Percentiles rank a stretch among this genome's conserved stretches.
Conservation (phyloP, 2,113 vertebrate genomes). For the Brachirus orientalis region DNA sequence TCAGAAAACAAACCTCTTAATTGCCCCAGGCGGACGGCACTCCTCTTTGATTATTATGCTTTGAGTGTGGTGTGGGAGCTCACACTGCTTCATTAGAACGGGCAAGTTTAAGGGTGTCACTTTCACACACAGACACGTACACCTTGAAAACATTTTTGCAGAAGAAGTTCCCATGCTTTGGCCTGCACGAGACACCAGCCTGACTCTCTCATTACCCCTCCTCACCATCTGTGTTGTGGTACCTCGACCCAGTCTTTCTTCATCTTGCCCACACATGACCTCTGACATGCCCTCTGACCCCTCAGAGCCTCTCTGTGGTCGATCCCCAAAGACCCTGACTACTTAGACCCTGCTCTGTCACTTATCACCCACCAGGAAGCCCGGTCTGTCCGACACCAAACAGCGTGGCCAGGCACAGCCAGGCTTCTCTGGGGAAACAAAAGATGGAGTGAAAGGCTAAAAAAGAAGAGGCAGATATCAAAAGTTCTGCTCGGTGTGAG, state of each 20-base stretch:
- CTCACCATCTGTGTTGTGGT: constrained; percentile 65
- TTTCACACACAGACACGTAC: constrained; percentile 16
- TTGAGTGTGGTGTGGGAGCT: constrained; percentile 37
- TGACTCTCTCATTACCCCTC: constrained; percentile 45
- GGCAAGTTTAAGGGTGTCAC: constrained; percentile 26
- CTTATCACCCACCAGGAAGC: constrained; percentile 76
- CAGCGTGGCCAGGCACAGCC: constrained; percentile 23
- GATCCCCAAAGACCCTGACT: constrained; percentile 47
- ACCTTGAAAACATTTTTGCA: constrained; percentile 8
- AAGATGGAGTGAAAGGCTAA: constrained; percentile 40
- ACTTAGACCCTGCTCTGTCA: constrained; percentile 55
- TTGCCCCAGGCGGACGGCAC: constrained; percentile 36
- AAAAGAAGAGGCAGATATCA: constrained; percentile 58
- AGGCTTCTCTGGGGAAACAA: constrained; percentile 24
- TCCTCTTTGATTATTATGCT: constrained; percentile 67
- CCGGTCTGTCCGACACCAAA: constrained; percentile 36
- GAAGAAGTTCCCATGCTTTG: constrained; percentile 45
- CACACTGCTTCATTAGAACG: constrained; percentile 33
- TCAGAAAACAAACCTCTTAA: constrained; percentile 69
- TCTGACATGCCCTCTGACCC: constrained; percentile 67
- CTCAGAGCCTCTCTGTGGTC: constrained; percentile 19
- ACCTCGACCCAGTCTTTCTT: constrained; percentile 60
- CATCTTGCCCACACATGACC: constrained; percentile 68
- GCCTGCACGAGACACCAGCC: constrained; percentile 16
- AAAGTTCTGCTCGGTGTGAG: constrained; percentile 53